Conservation (phyloP, 2,888 invertebrate genomes). For the Xestobium rufovillosum region DNA sequence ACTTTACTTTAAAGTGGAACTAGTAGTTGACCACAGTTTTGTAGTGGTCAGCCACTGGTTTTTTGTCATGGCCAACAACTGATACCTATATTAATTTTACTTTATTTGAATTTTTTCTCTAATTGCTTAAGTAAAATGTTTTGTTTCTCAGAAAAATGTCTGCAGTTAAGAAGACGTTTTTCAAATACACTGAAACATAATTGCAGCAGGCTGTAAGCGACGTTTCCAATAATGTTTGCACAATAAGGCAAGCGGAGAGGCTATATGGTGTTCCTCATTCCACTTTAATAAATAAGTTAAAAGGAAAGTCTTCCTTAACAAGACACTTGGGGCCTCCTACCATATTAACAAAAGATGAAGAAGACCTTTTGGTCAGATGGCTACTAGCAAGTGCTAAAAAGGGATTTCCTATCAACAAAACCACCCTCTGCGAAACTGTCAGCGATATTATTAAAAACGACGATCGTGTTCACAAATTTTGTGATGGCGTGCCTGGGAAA, state of each 20-base stretch:
- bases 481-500: conserved; percentile 17
- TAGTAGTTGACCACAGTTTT: conserved; percentile 2
- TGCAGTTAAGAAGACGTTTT: conserved; percentile 4
- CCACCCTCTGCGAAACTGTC: conserved; percentile 18
- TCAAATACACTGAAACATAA: conserved; percentile 8
- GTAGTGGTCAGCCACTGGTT: conserved; percentile 1
- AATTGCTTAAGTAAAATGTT: neutral
- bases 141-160: conserved; percentile 1
- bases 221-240: conserved; percentile 8
- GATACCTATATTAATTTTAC: neutral
- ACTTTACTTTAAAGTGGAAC: neutral
- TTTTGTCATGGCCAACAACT: conserved; percentile 1
- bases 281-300: conserved; percentile 19
- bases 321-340: conserved; percentile 17
- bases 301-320: conserved; percentile 14
- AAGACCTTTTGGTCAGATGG: conserved; percentile 16
- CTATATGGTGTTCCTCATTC: conserved; percentile 10
- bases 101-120: conserved; percentile 1
- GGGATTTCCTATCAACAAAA: conserved; percentile 19
- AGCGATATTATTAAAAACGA: conserved; percentile 19
- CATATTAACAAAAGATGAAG: conserved; percentile 15
- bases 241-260: conserved; percentile 8
- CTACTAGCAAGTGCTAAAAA: conserved; percentile 16
- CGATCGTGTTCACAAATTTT: conserved; percentile 16
- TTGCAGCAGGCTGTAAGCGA: conserved; percentile 9